These are phyloP conservation scores for Encarsia formosa DNA, from an alignment of 2,888 invertebrate species.

Conservation along the genomic window DNA sequence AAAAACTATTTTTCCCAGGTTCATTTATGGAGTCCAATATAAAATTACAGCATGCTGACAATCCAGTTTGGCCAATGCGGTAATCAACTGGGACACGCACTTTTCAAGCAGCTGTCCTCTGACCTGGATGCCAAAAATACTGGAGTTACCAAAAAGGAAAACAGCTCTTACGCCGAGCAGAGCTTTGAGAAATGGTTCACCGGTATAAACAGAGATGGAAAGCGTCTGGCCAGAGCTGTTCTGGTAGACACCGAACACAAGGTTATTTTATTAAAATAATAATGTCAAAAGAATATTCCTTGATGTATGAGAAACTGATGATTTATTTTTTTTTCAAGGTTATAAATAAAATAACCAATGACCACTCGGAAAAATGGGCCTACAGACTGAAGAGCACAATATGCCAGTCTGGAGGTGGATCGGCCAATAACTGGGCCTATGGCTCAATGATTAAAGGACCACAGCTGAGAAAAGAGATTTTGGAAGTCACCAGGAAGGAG, in stretches of 20 bases:
- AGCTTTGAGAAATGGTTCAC: constrained; percentile 52
- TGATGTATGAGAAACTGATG: no score
- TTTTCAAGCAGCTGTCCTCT: constrained; percentile 49
- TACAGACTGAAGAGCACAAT: constrained; percentile 51
- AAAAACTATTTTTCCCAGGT: constrained; percentile 6
- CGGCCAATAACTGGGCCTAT: constrained; percentile 57
- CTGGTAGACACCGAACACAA: constrained; percentile 56
- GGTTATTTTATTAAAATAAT: no score
- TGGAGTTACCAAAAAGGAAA: constrained; percentile 36
- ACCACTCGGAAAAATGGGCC: constrained; percentile 37
- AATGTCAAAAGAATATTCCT: no score
- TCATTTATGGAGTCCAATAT: constrained; percentile 15
- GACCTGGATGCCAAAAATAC: constrained; percentile 45
- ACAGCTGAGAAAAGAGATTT: constrained; percentile 43
- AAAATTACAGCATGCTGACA: constrained; percentile 43
- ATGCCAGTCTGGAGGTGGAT: constrained; percentile 49
- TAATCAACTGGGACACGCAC: constrained; percentile 54
- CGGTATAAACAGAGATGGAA: constrained; percentile 40
- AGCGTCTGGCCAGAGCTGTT: constrained; percentile 50
- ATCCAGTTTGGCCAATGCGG: constrained; percentile 58
- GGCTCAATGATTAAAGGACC: constrained; percentile 52
- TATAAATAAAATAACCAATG: constrained; percentile 41
- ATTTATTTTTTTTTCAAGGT: no score
- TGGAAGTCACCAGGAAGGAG: constrained; percentile 50
- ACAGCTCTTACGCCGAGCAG: constrained; percentile 44